Evolutionary conservation across 2,113 vertebrate genomes (phyloP).

Genomic region (Hoplias malabaricus): DNA sequence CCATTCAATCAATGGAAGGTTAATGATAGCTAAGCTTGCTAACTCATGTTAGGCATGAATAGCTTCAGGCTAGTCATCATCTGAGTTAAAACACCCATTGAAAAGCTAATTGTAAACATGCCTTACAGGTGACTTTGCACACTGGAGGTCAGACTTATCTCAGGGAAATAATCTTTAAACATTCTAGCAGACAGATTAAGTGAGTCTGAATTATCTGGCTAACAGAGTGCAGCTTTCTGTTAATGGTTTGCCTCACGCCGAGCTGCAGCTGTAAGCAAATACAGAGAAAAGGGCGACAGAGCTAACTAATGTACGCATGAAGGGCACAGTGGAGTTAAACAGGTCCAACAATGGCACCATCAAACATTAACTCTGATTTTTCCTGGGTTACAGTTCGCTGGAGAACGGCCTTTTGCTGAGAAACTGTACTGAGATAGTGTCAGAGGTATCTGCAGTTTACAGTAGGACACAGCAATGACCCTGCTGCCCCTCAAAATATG

Average conservation of each 20-base stretch:
- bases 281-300: background rate
- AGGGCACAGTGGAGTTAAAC: slow-evolving; percentile 44
- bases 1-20: background rate
- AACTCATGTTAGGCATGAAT: background rate
- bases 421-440: slow-evolving; percentile 21
- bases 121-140: slow-evolving; percentile 15
- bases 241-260: slow-evolving; percentile 38
- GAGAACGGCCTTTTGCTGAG: slow-evolving; percentile 2
- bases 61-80: background rate
- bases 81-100: background rate
- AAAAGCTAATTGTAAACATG: slow-evolving; percentile 25
- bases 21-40: background rate
- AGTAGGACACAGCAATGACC: slow-evolving; percentile 14
- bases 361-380: slow-evolving; percentile 38
- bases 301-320: slow-evolving; percentile 31
- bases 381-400: slow-evolving; percentile 12
- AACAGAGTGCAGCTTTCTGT: slow-evolving; percentile 26
- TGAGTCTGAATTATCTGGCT: slow-evolving; percentile 29
- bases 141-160: slow-evolving; percentile 43
- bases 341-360: slow-evolving; percentile 5
- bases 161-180: slow-evolving; percentile 46
- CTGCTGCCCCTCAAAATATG: slow-evolving; percentile 5
- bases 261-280: slow-evolving; percentile 24
- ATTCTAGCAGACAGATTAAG: slow-evolving; percentile 31
- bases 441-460: background rate